These are phyloP conservation scores for Lethrus apterus DNA, from an alignment of 1,140 invertebrate species.

Conservation along the genomic window DNA sequence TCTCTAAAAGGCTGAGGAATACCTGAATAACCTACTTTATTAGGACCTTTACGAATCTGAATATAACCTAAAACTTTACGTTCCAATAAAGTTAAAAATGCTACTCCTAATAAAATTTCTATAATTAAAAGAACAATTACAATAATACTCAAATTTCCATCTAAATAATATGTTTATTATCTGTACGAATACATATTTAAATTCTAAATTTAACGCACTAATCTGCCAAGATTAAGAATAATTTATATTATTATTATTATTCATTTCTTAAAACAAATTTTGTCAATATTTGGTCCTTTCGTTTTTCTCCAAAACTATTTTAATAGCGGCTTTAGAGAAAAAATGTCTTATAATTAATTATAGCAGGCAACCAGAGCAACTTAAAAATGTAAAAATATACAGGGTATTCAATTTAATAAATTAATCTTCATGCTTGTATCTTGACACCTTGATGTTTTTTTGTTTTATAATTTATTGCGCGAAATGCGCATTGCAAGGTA, in stretches of 20 bases:
- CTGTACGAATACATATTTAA: conserved; percentile 11
- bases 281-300: conserved; percentile 52
- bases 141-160: conserved; percentile 28
- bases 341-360: no score
- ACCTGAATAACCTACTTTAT: conserved; percentile 56
- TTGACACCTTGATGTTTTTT: no score
- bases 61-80: conserved; percentile 59
- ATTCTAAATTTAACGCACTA: conserved; percentile 14
- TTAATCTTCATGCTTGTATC: no score
- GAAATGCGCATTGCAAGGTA: no score
- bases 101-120: neutral
- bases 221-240: conserved; percentile 7
- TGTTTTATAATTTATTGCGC: no score
- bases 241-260: conserved; percentile 7
- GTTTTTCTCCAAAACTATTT: no score
- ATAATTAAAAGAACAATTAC: neutral
- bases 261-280: conserved; percentile 40
- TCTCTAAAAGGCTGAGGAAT: conserved; percentile 58
- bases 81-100: conserved; percentile 40
- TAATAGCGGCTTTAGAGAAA: no score
- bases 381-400: no score
- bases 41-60: conserved; percentile 63
- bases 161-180: conserved; percentile 28
- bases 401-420: no score
- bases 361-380: no score